A percentile compares a stretch with the other conserved stretches of the same genome.
Evolutionary conservation across 2,888 invertebrate genomes (phyloP).

Genomic region (Smittia sp.): DNA sequence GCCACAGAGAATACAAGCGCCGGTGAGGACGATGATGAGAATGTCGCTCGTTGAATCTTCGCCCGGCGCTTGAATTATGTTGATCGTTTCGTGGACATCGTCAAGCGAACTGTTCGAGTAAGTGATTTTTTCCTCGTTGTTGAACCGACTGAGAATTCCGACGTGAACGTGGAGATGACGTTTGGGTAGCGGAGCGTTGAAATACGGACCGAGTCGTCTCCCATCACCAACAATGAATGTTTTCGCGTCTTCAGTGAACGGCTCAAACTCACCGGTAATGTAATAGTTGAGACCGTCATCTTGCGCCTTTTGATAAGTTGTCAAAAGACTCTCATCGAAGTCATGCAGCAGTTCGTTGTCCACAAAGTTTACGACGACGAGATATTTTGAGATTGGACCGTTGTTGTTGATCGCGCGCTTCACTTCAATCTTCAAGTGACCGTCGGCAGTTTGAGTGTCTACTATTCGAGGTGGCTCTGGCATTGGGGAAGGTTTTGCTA

Average conservation of each 20-base stretch:
- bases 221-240: conserved; percentile 77
- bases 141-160: conserved; percentile 68
- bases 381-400: conserved; percentile 74
- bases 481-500: conserved; percentile 66
- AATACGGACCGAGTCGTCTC: conserved; percentile 68
- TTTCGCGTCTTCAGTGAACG: conserved; percentile 57
- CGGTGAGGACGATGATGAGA: conserved; percentile 53
- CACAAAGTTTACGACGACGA: conserved; percentile 66
- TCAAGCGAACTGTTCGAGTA: conserved; percentile 61
- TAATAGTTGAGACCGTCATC: conserved; percentile 73
- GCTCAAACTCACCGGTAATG: conserved; percentile 73
- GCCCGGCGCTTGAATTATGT: background rate
- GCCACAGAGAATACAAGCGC: conserved; percentile 71
- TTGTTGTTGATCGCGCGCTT: conserved; percentile 68
- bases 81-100: background rate
- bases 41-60: conserved; percentile 53
- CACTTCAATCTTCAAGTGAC: conserved; percentile 65
- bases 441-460: conserved; percentile 56
- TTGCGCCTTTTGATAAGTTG: conserved; percentile 65
- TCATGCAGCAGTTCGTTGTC: conserved; percentile 65
- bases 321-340: conserved; percentile 61
- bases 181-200: conserved; percentile 70
- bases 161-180: conserved; percentile 66
- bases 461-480: conserved; percentile 67
- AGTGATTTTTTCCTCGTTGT: conserved; percentile 63